phyloP scores from a whole-genome alignment of 2,113 vertebrate species.

The Cololabis saira region DNA sequence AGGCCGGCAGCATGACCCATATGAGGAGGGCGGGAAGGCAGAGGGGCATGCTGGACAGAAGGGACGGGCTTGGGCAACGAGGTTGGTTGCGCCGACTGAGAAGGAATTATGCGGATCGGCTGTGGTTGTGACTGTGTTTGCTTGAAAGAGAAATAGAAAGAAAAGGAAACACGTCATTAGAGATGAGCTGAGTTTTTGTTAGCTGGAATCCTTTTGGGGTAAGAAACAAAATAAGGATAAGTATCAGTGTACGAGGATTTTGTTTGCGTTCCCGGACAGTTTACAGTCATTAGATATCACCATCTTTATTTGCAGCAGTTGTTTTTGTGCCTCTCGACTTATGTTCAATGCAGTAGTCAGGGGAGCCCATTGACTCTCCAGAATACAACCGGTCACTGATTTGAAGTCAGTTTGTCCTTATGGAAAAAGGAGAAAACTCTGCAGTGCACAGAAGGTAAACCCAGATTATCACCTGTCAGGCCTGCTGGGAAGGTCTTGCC shows the following conservation, averaged over 20 bases:
- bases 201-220: too few relatives aligned
- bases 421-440: constrained; percentile 23
- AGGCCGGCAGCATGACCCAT: constrained; percentile 82
- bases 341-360: background rate
- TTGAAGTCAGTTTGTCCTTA: constrained; percentile 32
- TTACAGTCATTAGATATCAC: background rate
- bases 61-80: constrained; percentile 88
- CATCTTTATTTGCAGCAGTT: background rate
- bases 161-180: constrained; percentile 31
- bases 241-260: too few relatives aligned
- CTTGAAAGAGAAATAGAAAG: constrained; percentile 8
- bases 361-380: background rate
- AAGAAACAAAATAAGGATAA: too few relatives aligned
- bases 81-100: constrained; percentile 87
- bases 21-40: constrained; percentile 77
- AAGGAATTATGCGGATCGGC: constrained; percentile 81
- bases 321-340: constrained; percentile 18
- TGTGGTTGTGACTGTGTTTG: constrained; percentile 69
- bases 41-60: constrained; percentile 82
- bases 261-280: too few relatives aligned
- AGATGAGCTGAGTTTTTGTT: too few relatives aligned
- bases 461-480: constrained; percentile 53
- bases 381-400: constrained; percentile 7
- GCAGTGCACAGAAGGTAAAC: constrained; percentile 41
- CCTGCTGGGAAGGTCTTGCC: constrained; percentile 40